Percentiles rank a stretch among this genome's conserved stretches.
Conservation (phyloP, 2,113 vertebrate genomes). For the Taxidea taxus region DNA sequence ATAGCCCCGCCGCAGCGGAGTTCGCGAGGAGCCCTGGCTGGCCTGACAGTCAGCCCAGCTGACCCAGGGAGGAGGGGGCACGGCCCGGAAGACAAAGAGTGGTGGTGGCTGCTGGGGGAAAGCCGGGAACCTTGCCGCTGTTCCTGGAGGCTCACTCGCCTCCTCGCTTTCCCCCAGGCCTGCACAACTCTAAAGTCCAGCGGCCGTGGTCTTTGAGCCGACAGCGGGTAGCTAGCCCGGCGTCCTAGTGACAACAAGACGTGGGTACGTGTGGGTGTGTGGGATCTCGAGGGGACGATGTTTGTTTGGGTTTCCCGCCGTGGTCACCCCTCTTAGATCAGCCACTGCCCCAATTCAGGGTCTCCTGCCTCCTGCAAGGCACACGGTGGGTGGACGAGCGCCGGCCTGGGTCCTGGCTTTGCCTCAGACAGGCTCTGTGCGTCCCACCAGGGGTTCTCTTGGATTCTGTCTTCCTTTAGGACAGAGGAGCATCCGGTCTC, state of each 20-base stretch:
- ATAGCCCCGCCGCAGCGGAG: background rate
- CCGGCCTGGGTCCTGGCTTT: background rate
- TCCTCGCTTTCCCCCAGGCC: background rate
- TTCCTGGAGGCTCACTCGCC: background rate
- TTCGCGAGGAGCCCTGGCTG: background rate
- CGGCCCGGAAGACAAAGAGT: background rate
- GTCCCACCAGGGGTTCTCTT: background rate
- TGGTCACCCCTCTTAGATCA: background rate
- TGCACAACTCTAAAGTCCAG: background rate
- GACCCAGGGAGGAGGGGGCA: background rate
- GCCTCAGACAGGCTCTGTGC: background rate
- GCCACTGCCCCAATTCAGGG: background rate
- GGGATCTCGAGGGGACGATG: background rate
- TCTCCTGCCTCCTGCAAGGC: background rate
- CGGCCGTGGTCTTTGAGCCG: background rate
- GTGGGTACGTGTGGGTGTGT: background rate
- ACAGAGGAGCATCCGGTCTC: no score
- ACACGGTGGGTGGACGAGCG: rapidly evolving
- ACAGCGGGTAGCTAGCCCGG: background rate
- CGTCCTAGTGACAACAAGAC: background rate
- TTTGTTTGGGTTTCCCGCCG: background rate
- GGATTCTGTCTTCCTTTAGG: rapidly evolving
- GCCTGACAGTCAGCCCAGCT: background rate
- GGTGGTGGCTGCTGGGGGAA: rapidly evolving
- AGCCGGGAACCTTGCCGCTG: background rate